Evolutionary conservation across 2,113 vertebrate species (phyloP), one percentile per base, ranked within the genome.

Genomic region (Thryonomys swinderianus): DNA sequence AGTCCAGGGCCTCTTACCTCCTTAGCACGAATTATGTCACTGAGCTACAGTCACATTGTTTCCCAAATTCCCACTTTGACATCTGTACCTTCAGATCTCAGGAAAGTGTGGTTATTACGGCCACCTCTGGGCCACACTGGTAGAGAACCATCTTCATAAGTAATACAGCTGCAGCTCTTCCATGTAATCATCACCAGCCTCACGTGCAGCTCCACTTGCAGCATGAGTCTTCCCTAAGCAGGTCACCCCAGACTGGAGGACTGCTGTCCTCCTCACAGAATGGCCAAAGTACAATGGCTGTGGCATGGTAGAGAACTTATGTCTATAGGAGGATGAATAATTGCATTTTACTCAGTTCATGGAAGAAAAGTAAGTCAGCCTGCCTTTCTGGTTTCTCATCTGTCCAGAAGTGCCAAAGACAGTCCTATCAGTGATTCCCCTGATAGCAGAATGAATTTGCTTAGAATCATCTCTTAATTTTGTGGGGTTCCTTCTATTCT

Each of bases 381-480:
- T n/a, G 17, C 53, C 1, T 40, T 80, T 91, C 42, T 62, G 66
- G 82, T 73, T 42, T 74, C 82, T 82, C 79, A 51, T 67, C 42
- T 83, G 51, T 67, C 42, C 48, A 95, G 23, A 76, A 74, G 18
- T 73, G 21, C 42, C 27, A 84, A 5, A 73, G 45, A 85, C 2
- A 80, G 57, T 23, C 62, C 61, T n/a, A 40, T 89, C 51, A 87
- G 27, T 40, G 76, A 86, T 80, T 90, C 53, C 9, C 30, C n/a
- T 89, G 51, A 84, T 55, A 82, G 84, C n/a, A 81, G 59, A 71
- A 12, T 53, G 59, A 90, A 84, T 64, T 88, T 88, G 7, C 57
- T 90, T 88, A 88, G 71, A 95, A 81, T 88, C 45, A 18, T 74
- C 80, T 79, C 37, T 51, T 88, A 86, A 87, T 84, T 93, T 93